Evolutionary conservation across 2,797 vertebrate species (phyloP), one percentile per base, ranked within the genome.

Genomic region (Naso thynnoides): DNA sequence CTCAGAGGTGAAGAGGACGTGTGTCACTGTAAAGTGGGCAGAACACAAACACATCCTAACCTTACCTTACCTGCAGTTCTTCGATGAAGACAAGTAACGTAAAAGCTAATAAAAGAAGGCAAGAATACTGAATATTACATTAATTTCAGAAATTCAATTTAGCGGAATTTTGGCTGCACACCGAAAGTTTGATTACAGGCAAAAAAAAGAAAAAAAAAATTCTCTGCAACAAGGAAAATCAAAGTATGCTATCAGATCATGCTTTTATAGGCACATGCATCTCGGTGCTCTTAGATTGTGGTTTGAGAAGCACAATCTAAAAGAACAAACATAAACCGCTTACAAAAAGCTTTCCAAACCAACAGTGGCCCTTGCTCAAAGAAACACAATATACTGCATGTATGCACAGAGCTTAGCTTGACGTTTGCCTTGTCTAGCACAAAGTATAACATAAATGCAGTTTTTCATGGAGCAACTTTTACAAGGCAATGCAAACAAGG

Each of bases 251-350:
- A 67, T 29, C 29, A 69, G 8, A 72, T 75, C 92, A 93, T 93
- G 92, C 93, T 84, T 83, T 89, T 19, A 89, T 50, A 57, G 39
- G 76, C 69, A 76, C 92, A 94, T 94, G 93, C 90, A 92, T 81
- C 64, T 61, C 39, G 11, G 36, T 66, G 65, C 79, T 78, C 76
- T 80, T 78, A 89, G 82, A 86, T 82, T 81, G 81, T 77, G 76
- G 0, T 72, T 62, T 66, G 1, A 29, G 36, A 38, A 74, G 11
- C 83, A 88, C 83, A 93, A 88, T 90, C 86, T 87, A 90, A 86
- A 87, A 56, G 60, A 85, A 70, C 59, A 74, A 78, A 84, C 55
- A 86, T 41, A 48, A 85, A 86, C 38, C 19, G 45, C 81, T 66
- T 47, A 80, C 57, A 86, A 70, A 86, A 80, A 74, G 72, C 54